phyloP scores from a whole-genome alignment of 1,140 invertebrate genomes.

The Conus ventricosus region DNA sequence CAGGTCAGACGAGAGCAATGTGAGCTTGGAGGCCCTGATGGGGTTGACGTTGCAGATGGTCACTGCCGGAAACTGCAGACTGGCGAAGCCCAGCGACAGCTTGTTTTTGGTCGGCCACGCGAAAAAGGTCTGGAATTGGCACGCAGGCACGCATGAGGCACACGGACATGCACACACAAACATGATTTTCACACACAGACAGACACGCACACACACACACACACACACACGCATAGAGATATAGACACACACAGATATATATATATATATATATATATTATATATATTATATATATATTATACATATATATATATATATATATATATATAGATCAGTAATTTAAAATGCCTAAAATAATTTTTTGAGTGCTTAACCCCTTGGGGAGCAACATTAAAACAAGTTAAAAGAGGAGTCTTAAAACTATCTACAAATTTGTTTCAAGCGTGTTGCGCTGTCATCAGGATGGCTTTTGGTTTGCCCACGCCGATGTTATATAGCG shows the following conservation, averaged over 20 bases:
- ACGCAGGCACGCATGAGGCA: not conserved
- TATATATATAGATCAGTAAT: no score
- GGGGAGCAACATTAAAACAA: no score
- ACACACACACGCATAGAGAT: not conserved
- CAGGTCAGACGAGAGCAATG: not conserved
- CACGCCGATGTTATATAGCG: no score
- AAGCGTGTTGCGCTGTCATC: no score
- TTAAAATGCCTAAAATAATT: no score
- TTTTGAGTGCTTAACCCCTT: no score
- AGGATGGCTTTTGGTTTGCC: no score
- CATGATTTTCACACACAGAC: not conserved
- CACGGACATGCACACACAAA: not conserved
- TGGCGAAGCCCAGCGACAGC: constrained; percentile 44
- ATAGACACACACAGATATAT: not conserved
- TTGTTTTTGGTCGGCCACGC: not conserved
- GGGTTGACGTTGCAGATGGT: constrained; percentile 58
- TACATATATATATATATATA: not conserved
- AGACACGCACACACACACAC: not conserved
- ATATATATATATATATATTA: not conserved
- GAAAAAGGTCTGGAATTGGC: not conserved
- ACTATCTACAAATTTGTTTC: no score
- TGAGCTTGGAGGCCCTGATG: constrained; percentile 37
- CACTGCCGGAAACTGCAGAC: constrained; percentile 47
- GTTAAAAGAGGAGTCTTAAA: no score
- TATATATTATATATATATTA: no score